Evolutionary conservation across 2,888 invertebrate genomes (phyloP).

Genomic region (Synanthedon tipuliformis): DNA sequence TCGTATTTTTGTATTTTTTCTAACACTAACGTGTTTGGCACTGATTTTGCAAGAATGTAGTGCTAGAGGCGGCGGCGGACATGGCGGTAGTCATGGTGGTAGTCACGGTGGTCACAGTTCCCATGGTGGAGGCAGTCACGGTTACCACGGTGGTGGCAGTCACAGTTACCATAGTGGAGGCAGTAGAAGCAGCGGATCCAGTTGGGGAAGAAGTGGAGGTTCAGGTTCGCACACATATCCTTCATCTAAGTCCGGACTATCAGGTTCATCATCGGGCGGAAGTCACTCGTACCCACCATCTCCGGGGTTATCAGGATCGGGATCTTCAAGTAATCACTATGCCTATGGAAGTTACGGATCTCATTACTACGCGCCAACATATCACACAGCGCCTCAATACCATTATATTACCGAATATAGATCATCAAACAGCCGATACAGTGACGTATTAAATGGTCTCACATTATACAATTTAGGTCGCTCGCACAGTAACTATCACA

Average conservation of each 20-base stretch:
- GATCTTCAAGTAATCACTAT: not conserved
- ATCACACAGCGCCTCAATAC: slow-evolving; percentile 44
- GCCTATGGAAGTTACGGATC: not conserved
- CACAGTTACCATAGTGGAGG: not conserved
- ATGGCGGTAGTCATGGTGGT: slow-evolving; percentile 2
- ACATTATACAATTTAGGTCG: slow-evolving; percentile 54
- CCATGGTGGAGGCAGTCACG: slow-evolving; percentile 1
- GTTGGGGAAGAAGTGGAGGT: slow-evolving; percentile 1
- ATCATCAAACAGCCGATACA: slow-evolving; percentile 45
- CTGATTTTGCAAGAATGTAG: slow-evolving; percentile 27
- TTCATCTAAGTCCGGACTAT: slow-evolving; percentile 1
- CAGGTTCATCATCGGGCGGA: slow-evolving; percentile 1
- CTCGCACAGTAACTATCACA: slow-evolving; percentile 38
- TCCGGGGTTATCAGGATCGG: slow-evolving; percentile 2
- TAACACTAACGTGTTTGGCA: slow-evolving; percentile 29
- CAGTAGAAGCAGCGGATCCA: not conserved
- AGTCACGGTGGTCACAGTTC: not conserved
- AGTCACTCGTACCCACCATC: slow-evolving; percentile 3
- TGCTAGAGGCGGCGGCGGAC: slow-evolving; percentile 4
- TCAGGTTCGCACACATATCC: not conserved
- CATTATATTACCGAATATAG: slow-evolving; percentile 49
- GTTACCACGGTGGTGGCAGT: not conserved
- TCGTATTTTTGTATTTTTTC: slow-evolving; percentile 38
- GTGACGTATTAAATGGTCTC: slow-evolving; percentile 48
- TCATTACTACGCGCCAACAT: slow-evolving; percentile 15